phyloP scores from a whole-genome alignment of 1,140 invertebrate genomes.

The Eupristina koningsbergeri region DNA sequence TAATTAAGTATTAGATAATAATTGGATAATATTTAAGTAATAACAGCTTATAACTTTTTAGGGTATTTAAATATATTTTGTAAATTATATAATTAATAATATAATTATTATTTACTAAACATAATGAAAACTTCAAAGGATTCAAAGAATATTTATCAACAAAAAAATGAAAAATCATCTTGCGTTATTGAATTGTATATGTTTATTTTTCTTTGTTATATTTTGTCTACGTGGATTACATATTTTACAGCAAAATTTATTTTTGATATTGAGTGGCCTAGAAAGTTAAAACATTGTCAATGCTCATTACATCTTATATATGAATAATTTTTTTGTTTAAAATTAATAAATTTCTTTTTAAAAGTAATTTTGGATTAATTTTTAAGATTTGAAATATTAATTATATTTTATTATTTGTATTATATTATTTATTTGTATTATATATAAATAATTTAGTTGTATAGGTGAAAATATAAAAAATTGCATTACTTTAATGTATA shows the following conservation, averaged over 20 bases:
- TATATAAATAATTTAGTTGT: no score
- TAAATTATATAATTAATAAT: not conserved
- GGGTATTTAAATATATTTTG: not conserved
- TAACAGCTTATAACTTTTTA: not conserved
- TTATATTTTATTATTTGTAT: no score
- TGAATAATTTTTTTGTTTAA: not conserved
- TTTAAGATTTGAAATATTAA: no score
- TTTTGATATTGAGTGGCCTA: slow-evolving; percentile 45
- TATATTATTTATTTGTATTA: no score
- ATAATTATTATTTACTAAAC: not conserved
- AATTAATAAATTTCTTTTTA: no score
- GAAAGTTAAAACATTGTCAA: not conserved
- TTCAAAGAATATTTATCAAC: not conserved
- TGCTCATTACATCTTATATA: slow-evolving; percentile 1
- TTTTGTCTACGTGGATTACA: slow-evolving; percentile 51
- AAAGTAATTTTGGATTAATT: no score
- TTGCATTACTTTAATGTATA: no score
- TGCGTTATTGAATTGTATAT: slow-evolving; percentile 51
- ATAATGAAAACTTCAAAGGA: not conserved
- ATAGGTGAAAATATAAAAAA: no score
- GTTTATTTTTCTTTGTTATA: slow-evolving; percentile 52
- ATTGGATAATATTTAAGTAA: no score
- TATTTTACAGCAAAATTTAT: slow-evolving; percentile 54
- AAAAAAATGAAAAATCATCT: not conserved
- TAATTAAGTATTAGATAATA: no score